Conservation (phyloP, 2,888 invertebrate genomes). For the Thyatira batis region DNA sequence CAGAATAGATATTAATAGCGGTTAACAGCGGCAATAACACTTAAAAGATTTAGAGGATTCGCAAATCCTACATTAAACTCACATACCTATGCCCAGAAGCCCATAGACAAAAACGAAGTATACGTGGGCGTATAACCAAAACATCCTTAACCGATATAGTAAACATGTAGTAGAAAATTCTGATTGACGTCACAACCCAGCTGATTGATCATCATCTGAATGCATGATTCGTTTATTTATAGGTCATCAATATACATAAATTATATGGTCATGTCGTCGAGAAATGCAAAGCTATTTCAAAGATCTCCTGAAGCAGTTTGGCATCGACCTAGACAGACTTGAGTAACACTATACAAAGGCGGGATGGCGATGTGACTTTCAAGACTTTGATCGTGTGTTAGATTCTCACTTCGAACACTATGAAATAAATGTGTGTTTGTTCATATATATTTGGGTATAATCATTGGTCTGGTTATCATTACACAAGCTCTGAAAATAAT, state of each 20-base stretch:
- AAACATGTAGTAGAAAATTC: slow-evolving; percentile 14
- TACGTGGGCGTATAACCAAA: neutral
- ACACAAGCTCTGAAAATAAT: no score
- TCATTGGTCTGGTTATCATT: no score
- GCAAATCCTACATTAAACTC: neutral
- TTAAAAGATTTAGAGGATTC: neutral
- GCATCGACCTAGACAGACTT: neutral
- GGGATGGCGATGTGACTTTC: no score
- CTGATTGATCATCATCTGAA: slow-evolving; percentile 9
- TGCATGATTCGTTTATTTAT: neutral
- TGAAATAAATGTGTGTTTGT: no score
- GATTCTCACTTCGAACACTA: no score
- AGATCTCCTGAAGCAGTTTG: neutral
- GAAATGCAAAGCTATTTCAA: neutral
- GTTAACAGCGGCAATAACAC: neutral
- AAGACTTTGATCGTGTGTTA: no score
- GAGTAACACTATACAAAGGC: no score
- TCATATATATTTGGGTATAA: no score
- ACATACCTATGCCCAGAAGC: neutral
- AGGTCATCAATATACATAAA: neutral
- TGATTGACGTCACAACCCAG: slow-evolving; percentile 16
- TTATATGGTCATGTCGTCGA: neutral
- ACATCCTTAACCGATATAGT: slow-evolving; percentile 4
- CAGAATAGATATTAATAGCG: neutral
- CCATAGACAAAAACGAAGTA: neutral